These are phyloP conservation scores for Amorpha juglandis DNA, from an alignment of 2,888 invertebrate species.

Conservation along the genomic window DNA sequence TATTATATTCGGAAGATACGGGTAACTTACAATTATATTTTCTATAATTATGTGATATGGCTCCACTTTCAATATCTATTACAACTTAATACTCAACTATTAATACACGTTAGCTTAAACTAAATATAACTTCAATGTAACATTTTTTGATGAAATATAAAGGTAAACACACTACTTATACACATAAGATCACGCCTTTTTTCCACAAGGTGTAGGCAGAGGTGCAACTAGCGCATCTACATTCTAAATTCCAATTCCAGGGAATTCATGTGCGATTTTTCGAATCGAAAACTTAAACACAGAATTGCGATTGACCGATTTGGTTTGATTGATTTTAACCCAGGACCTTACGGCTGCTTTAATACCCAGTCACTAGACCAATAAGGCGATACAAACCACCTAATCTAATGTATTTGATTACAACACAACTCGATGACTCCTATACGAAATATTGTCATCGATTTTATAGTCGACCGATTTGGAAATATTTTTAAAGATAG, in stretches of 20 bases:
- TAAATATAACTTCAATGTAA: background rate
- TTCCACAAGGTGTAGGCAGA: no score
- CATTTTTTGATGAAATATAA: background rate
- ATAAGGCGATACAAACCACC: no score
- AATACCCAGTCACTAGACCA: no score
- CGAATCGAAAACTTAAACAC: no score
- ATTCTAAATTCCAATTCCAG: no score
- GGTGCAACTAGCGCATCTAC: no score
- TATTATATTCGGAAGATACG: conserved; percentile 52
- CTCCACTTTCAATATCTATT: conserved; percentile 60
- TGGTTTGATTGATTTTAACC: no score
- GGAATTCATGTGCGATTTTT: no score
- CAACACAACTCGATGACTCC: background rate
- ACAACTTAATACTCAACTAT: conserved; percentile 1
- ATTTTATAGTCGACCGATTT: background rate
- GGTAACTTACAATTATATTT: conserved; percentile 75
- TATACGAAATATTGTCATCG: background rate
- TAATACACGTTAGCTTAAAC: background rate
- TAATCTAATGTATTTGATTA: background rate
- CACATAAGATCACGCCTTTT: no score
- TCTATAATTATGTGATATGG: conserved; percentile 76
- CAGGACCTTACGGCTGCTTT: no score
- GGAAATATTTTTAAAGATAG: background rate
- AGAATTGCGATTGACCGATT: no score
- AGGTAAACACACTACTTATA: background rate